Evolutionary conservation across 2,888 invertebrate genomes (phyloP).

Genomic region (Trachelus tabidus): DNA sequence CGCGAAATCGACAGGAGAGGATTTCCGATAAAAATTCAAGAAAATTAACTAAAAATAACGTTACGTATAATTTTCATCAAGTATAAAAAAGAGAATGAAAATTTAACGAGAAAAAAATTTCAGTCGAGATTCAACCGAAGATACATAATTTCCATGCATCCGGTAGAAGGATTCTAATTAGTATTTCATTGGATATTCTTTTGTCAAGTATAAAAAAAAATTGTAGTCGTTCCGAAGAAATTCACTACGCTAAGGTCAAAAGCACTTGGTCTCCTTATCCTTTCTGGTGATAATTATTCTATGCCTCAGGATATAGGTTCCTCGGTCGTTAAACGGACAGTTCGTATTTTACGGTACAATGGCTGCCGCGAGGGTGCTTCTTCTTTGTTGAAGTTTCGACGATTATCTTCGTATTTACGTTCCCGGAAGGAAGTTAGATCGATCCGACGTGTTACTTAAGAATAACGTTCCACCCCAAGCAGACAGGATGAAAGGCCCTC

Average conservation of each 20-base stretch:
- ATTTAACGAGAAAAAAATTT: no score
- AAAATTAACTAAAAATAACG: no score
- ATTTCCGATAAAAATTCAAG: neutral
- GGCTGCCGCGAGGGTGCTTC: neutral
- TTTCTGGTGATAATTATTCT: constrained; percentile 58
- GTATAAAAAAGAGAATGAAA: no score
- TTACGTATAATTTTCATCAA: no score
- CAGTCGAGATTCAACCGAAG: no score
- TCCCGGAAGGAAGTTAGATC: neutral
- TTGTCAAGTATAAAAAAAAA: neutral
- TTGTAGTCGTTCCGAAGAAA: neutral
- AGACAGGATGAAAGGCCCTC: neutral
- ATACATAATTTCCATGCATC: no score
- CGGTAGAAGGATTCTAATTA: no score
- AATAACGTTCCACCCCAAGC: neutral
- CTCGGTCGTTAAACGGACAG: constrained; percentile 42
- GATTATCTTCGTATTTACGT: neutral
- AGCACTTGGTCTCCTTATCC: constrained; percentile 45
- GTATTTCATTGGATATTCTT: neutral
- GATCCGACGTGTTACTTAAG: neutral
- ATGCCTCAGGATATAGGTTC: constrained; percentile 42
- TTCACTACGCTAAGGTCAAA: constrained; percentile 40
- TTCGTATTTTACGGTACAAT: constrained; percentile 1
- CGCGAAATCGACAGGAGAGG: neutral
- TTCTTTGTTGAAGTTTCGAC: neutral